Evolutionary conservation across 2,888 invertebrate species (phyloP).

Genomic region (Thecophora atra): DNA sequence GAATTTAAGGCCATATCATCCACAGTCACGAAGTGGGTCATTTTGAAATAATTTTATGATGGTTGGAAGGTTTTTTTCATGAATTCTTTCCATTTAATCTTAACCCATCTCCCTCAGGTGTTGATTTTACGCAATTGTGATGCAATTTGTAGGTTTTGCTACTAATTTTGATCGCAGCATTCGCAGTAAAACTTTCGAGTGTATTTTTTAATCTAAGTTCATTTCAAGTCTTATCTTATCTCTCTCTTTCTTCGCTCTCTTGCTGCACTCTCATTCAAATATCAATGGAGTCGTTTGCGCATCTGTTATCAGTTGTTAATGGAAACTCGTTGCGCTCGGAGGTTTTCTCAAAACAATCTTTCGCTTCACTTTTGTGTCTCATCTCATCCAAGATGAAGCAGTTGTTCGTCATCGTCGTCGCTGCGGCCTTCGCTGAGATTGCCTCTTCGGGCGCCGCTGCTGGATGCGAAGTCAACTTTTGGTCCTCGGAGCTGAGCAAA

Average conservation of each 20-base stretch:
- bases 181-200: background rate
- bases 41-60: too few relatives aligned
- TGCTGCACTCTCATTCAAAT: background rate
- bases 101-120: too few relatives aligned
- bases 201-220: background rate
- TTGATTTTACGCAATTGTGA: too few relatives aligned
- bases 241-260: background rate
- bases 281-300: background rate
- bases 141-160: too few relatives aligned
- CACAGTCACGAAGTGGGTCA: too few relatives aligned
- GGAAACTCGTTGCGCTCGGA: conserved; percentile 18
- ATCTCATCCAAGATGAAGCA: conserved; percentile 13
- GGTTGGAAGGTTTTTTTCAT: too few relatives aligned
- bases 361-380: conserved; percentile 10
- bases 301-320: conserved; percentile 28
- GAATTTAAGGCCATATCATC: too few relatives aligned
- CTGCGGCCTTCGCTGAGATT: background rate
- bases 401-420: background rate
- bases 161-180: too few relatives aligned
- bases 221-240: conserved; percentile 1
- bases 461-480: conserved; percentile 35
- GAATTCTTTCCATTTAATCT: too few relatives aligned
- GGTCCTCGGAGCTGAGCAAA: conserved; percentile 39
- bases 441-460: background rate
- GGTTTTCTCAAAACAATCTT: background rate